A percentile compares a stretch with the other conserved stretches of the same genome.
phyloP scores from a whole-genome alignment of 2,797 vertebrate species.

The Notoglanidium macrostoma region DNA sequence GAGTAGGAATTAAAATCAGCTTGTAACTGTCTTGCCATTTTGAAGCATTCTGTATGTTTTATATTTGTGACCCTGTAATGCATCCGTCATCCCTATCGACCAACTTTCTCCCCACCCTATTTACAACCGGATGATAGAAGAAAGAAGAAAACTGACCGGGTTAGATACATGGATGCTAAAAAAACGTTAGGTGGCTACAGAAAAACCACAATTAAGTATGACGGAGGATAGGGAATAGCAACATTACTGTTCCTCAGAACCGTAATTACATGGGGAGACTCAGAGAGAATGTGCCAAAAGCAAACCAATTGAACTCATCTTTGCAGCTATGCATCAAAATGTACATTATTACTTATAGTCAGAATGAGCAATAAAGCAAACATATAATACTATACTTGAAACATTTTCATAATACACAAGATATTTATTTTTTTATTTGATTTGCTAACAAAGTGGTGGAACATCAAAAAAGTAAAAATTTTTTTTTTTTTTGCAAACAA shows the following conservation, averaged over 20 bases:
- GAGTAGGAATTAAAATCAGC: not conserved
- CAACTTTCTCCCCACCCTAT: not conserved
- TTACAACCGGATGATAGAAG: not conserved
- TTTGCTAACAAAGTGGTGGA: not conserved
- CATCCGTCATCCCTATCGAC: not conserved
- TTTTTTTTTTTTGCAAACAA: no score
- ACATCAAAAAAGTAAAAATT: not conserved
- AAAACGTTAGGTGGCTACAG: not conserved
- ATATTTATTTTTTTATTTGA: not conserved
- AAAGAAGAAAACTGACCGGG: not conserved
- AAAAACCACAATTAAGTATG: not conserved
- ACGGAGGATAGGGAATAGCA: not conserved
- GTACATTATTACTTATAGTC: not conserved
- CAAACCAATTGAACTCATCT: not conserved
- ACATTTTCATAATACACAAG: not conserved
- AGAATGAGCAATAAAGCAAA: not conserved
- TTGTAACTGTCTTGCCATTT: not conserved
- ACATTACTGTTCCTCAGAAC: not conserved
- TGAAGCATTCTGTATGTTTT: not conserved
- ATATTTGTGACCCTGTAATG: not conserved
- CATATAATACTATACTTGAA: not conserved
- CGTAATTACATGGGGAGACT: not conserved
- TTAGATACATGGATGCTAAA: not conserved
- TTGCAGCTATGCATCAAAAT: not conserved
- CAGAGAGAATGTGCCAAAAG: not conserved